These are phyloP conservation scores for Gadus macrocephalus DNA, from an alignment of 2,113 vertebrate genomes.

Conservation along the genomic window DNA sequence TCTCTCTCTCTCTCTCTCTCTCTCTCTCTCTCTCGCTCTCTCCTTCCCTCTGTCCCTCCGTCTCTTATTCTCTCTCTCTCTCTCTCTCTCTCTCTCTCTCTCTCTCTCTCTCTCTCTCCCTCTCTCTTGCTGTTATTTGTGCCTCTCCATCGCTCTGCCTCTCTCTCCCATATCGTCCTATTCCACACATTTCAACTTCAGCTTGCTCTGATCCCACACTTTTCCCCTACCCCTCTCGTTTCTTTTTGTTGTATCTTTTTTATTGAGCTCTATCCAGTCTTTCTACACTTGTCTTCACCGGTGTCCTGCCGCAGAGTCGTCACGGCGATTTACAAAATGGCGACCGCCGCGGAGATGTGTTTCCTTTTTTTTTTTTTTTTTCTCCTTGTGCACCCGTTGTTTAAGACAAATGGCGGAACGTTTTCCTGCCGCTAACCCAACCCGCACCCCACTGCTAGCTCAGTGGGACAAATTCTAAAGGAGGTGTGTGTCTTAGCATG, in stretches of 20 bases:
- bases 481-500: conserved; percentile 23
- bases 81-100: conserved; percentile 13
- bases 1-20: neutral
- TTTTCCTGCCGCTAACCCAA: conserved; percentile 5
- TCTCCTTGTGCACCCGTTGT: conserved; percentile 38
- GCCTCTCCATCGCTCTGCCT: neutral
- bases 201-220: too few species aligned
- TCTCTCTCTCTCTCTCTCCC: conserved; percentile 12
- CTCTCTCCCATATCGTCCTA: conserved; percentile 1
- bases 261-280: too few species aligned
- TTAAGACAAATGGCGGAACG: conserved; percentile 48
- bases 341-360: conserved; percentile 35
- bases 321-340: conserved; percentile 60
- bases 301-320: conserved; percentile 38
- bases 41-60: neutral
- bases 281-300: conserved; percentile 6
- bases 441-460: conserved; percentile 23
- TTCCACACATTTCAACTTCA: too few species aligned
- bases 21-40: conserved; percentile 9
- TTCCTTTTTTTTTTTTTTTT: conserved; percentile 4
- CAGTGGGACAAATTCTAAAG: conserved; percentile 38
- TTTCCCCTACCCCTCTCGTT: neutral
- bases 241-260: conserved; percentile 7
- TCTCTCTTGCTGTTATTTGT: conserved; percentile 2
- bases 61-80: conserved; percentile 13